These are phyloP conservation scores for Pelosia muscerda DNA, from an alignment of 2,888 invertebrate species.

Conservation along the genomic window DNA sequence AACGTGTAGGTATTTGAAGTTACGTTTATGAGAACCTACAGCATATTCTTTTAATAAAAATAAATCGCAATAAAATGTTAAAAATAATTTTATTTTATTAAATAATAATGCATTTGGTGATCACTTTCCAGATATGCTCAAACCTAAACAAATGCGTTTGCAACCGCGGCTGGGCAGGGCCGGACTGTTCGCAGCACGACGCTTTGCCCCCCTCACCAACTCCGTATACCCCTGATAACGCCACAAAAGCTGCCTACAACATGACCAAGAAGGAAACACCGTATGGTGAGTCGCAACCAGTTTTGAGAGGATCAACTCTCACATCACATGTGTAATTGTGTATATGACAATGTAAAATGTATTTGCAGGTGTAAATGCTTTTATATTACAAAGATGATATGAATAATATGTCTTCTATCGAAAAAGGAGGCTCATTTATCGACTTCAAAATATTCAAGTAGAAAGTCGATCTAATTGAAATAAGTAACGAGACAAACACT, in stretches of 20 bases:
- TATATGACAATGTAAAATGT: not conserved
- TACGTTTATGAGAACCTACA: too few relatives aligned
- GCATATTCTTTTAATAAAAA: too few relatives aligned
- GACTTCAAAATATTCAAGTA: too few relatives aligned
- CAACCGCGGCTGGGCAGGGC: slow-evolving; percentile 94
- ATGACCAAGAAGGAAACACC: slow-evolving; percentile 97
- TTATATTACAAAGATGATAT: too few relatives aligned
- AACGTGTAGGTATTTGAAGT: too few relatives aligned
- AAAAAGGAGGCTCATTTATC: too few relatives aligned
- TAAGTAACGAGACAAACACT: not conserved
- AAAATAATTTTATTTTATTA: not conserved
- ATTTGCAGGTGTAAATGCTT: not conserved
- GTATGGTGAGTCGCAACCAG: slow-evolving; percentile 92
- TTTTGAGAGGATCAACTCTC: slow-evolving; percentile 42
- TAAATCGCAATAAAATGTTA: too few relatives aligned
- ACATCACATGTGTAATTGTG: not conserved
- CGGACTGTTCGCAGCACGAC: slow-evolving; percentile 94
- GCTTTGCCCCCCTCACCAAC: slow-evolving; percentile 89
- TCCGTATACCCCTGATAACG: slow-evolving; percentile 84
- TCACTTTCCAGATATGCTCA: slow-evolving; percentile 92
- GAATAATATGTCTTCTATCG: not conserved
- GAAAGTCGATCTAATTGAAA: not conserved
- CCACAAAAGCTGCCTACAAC: slow-evolving; percentile 85
- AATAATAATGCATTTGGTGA: not conserved
- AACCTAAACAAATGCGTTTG: slow-evolving; percentile 97